phyloP scores from a whole-genome alignment of 2,797 vertebrate genomes.

The Anisognathus igniventris region DNA sequence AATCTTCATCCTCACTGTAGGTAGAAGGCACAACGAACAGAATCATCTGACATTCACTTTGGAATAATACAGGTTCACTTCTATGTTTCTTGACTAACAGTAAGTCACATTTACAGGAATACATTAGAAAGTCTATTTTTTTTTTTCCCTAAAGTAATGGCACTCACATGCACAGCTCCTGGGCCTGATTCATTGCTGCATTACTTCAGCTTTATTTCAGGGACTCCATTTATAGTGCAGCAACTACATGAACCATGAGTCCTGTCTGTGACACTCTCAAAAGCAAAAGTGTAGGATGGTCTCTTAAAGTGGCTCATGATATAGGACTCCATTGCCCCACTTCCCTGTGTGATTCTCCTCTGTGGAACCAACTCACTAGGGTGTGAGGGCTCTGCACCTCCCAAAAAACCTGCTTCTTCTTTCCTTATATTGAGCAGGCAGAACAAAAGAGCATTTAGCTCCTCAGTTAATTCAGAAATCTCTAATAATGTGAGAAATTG shows the following conservation, averaged over 20 bases:
- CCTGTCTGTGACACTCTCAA: not conserved
- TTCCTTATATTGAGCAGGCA: not conserved
- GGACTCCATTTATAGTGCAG: not conserved
- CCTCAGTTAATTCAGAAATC: not conserved
- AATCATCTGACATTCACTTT: constrained; percentile 1
- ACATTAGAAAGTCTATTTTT: not conserved
- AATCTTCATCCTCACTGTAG: not conserved
- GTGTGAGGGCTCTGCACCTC: not conserved
- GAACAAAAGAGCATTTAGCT: not conserved
- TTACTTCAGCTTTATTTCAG: constrained; percentile 17
- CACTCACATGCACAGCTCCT: not conserved
- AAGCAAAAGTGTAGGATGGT: not conserved
- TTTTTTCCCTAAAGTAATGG: not conserved
- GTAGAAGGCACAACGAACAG: not conserved
- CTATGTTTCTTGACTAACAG: not conserved
- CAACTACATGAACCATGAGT: not conserved
- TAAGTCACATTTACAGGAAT: constrained; percentile 12
- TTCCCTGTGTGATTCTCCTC: not conserved
- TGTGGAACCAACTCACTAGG: not conserved
- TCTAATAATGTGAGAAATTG: not conserved
- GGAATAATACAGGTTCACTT: not conserved
- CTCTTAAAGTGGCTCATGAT: not conserved
- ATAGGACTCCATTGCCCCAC: not conserved
- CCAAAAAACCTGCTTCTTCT: not conserved
- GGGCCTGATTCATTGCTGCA: not conserved